These are phyloP conservation scores for Taenioides sp. DNA, from an alignment of 2,797 vertebrate species.

Conservation along the genomic window DNA sequence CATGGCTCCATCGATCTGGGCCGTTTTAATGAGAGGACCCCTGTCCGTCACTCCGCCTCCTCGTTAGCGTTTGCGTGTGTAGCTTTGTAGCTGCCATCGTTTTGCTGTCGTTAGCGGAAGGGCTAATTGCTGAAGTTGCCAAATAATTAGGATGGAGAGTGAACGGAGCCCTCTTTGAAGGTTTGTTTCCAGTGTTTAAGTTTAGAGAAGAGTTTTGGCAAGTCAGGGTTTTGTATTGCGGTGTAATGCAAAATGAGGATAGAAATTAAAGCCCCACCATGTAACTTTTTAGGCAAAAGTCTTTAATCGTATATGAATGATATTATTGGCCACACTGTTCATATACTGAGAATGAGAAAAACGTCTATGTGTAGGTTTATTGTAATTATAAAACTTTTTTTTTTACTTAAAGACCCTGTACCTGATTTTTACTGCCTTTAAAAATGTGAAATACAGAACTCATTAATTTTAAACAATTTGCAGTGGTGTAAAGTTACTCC, in stretches of 20 bases:
- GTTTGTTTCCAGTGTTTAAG: background rate
- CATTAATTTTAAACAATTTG: too few relatives aligned
- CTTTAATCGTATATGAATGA: too few relatives aligned
- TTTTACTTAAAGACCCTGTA: too few relatives aligned
- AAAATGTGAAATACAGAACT: too few relatives aligned
- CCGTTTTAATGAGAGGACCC: background rate
- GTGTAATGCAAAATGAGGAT: background rate
- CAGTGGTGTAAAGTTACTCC: too few relatives aligned
- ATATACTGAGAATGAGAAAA: too few relatives aligned
- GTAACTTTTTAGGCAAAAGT: too few relatives aligned
- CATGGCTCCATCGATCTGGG: slow-evolving; percentile 8
- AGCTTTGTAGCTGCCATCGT: slow-evolving; percentile 21
- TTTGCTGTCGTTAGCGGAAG: slow-evolving; percentile 46
- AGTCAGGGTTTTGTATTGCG: background rate
- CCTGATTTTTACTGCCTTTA: too few relatives aligned
- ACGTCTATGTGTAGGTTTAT: too few relatives aligned
- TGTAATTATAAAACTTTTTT: too few relatives aligned
- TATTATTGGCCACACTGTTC: too few relatives aligned
- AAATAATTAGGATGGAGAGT: slow-evolving; percentile 20
- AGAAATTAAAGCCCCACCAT: background rate
- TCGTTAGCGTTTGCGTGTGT: slow-evolving; percentile 34
- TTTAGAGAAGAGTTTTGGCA: background rate
- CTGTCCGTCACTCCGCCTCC: slow-evolving; percentile 15
- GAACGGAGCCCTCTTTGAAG: background rate
- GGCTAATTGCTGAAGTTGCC: slow-evolving; percentile 42